Evolutionary conservation across 2,113 vertebrate genomes (phyloP), one percentile per base, ranked within the genome.

Genomic region (Aspiorhynchus laticeps): DNA sequence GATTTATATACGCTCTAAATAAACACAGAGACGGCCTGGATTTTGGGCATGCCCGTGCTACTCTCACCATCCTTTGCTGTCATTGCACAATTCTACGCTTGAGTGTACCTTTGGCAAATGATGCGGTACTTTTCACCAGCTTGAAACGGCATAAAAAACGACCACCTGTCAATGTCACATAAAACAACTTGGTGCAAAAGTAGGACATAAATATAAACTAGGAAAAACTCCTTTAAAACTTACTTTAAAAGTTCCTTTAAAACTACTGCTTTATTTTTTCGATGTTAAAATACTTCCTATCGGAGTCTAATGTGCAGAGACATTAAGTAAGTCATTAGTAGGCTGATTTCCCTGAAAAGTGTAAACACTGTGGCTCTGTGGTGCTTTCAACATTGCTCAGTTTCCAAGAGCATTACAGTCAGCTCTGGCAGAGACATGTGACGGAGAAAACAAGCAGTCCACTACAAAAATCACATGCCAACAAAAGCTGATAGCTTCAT

Each of bases 121-220:
- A 75, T 24, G 43, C 28, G 24, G 75, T 38, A 48, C 38, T 31
- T 53, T 75, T 36, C 78, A 17, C 36, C 26, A 48, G 33, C 19
- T 38, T 6, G 33, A 46, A 73, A 59, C 2, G 14, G 36, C 46
- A 79, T 67, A 59, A 43, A 75, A 75, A 85, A 77, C 17, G 56
- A 77, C 31, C 71, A 46, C 61, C 51, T 53, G 75, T 63, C 48
- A 65, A 85, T 36, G 69, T 31, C 73, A 46, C 59, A 51, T 56
- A 46, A 36, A 88, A 31, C 51, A 59, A 83, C 36, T 31, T 65
- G 21, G 24, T 61, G 79, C 36, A 65, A n/a, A 36, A 19, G 75
- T 31, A 65, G 86, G 59, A 74, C 83, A 74, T 79, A 61, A 74
- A 82, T 56, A 81, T 73, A 56, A 63, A 28, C 84, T 65, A 41